These are phyloP conservation scores for Chrysodeixis includens DNA, from an alignment of 2,888 invertebrate species.

Conservation along the genomic window DNA sequence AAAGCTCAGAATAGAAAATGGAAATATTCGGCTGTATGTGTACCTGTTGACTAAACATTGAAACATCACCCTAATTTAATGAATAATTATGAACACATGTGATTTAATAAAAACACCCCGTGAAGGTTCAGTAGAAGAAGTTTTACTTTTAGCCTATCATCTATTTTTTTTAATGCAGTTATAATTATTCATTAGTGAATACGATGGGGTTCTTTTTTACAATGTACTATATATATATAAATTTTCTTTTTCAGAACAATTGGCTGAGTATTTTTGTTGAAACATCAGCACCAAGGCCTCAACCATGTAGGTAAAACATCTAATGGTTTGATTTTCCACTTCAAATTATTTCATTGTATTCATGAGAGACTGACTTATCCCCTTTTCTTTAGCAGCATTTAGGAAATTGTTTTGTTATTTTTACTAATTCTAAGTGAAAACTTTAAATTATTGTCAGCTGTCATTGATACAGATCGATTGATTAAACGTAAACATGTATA, in stretches of 20 bases:
- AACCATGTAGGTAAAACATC: slow-evolving; percentile 73
- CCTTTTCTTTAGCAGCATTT: slow-evolving; percentile 85
- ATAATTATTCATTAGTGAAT: too few species aligned
- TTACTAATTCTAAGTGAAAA: slow-evolving; percentile 70
- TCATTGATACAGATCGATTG: slow-evolving; percentile 61
- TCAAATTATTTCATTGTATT: slow-evolving; percentile 81
- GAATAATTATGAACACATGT: too few species aligned
- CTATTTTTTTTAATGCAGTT: too few species aligned
- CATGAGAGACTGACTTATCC: slow-evolving; percentile 86
- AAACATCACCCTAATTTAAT: too few species aligned
- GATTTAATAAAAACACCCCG: too few species aligned
- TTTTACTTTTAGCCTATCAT: too few species aligned
- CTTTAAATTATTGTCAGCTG: slow-evolving; percentile 69
- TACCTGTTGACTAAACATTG: too few species aligned
- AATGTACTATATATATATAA: neutral
- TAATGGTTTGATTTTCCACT: slow-evolving; percentile 78
- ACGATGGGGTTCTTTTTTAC: too few species aligned
- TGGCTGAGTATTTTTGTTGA: slow-evolving; percentile 72
- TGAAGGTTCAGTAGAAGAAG: too few species aligned
- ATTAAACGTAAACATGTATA: slow-evolving; percentile 60
- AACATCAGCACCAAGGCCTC: slow-evolving; percentile 56
- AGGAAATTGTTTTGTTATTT: slow-evolving; percentile 82
- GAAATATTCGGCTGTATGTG: too few species aligned
- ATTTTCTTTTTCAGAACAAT: slow-evolving; percentile 71
- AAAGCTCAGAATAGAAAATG: too few species aligned